Percentiles rank a stretch among this genome's conserved stretches.
Evolutionary conservation across 2,113 vertebrate species (phyloP).

Genomic region (Callipepla squamata): DNA sequence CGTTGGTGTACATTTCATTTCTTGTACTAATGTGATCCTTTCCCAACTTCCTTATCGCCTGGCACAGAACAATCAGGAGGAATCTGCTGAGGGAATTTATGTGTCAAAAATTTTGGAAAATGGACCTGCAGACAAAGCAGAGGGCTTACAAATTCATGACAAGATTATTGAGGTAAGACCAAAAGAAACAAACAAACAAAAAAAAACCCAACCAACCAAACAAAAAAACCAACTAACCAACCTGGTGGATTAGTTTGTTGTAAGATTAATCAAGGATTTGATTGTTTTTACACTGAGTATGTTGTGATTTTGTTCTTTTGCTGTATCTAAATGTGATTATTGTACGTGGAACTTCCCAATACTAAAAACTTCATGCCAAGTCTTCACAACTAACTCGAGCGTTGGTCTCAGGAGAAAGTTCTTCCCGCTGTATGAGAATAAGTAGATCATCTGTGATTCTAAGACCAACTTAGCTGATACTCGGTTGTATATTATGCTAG

Average conservation of each 20-base stretch:
- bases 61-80: constrained; percentile 66
- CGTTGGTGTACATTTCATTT: not conserved
- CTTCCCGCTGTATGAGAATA: not conserved
- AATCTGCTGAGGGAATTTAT: constrained; percentile 77
- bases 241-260: not conserved
- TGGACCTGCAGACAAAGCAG: constrained; percentile 76
- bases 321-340: not conserved
- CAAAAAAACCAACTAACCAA: not conserved
- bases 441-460: not conserved
- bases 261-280: constrained; percentile 25
- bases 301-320: not conserved
- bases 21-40: not conserved
- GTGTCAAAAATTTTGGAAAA: constrained; percentile 82
- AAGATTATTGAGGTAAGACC: constrained; percentile 80
- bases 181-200: not conserved
- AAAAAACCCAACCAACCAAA: not conserved
- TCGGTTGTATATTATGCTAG: not conserved
- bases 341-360: not conserved
- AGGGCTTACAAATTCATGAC: constrained; percentile 78
- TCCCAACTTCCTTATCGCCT: not conserved
- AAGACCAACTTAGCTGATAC: not conserved
- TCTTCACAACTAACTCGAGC: not conserved
- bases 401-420: not conserved
- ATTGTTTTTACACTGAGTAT: not conserved
- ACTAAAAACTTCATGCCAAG: not conserved